Base-by-base conservation (phyloP, 2,888 invertebrate genomes). In the Macaria liturata region DNA sequence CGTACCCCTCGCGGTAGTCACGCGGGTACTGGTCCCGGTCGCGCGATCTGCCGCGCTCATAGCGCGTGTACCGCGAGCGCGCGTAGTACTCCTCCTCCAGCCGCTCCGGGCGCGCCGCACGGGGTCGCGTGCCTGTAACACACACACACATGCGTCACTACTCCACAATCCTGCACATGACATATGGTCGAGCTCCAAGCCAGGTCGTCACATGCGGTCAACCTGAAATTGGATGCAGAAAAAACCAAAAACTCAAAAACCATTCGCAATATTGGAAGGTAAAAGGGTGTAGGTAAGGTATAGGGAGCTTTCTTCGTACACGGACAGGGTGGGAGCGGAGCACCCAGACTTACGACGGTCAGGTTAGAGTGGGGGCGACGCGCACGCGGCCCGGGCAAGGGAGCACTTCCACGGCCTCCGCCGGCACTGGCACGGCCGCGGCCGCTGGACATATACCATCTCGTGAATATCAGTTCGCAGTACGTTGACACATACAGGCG, bases 21-120 rank as follows among this genome's bases (percentile, higher is more conserved):
- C 77, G 74, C 32, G 40, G 49, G 51, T 53, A 55, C 66, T 79
- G 78, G 50, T 80, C 80, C 64, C 76, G 78, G 62, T 75, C 70
- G 65, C 82, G 71, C 39, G 61, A 59, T 68, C 80, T 70, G 60
- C 72, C 80, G 71, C 80, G 75, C 66, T 74, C 74, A 69, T 81
- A 80, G 51, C 81, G 83, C 71, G 72, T 68, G 71, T 80, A 80
- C 56, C 82, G 79, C 62, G 80, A 78, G 62, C 86, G 85, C 67
- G 73, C 68, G 82, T 89, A 88, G 72, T 90, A 87, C 70, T 94
- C 94, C 72, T 94, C 94, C 75, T 86, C 85, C 82, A 94, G 77
- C 80, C 94, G 84, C 76, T 91, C 92, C 64, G 88, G 84, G 64
- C 94, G 88, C 67, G 93, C 81, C 68, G 91, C 91, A 64, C 94